These are phyloP conservation scores for Habrosyne pyritoides DNA, from an alignment of 2,888 invertebrate genomes.

Conservation along the genomic window DNA sequence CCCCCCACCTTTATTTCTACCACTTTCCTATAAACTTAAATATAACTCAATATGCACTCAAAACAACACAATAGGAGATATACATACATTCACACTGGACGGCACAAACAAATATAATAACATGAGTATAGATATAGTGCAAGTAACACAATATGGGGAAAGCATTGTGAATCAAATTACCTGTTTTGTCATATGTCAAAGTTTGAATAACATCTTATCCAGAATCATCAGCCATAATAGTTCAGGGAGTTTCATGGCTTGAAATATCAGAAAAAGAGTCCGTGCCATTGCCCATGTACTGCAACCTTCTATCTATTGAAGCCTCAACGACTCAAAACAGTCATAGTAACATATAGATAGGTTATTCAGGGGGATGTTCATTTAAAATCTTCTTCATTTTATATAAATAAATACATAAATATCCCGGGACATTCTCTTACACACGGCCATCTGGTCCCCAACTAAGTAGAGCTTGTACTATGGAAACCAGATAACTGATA, in stretches of 20 bases:
- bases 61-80: constrained; percentile 13
- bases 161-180: background rate
- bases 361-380: too few relatives aligned
- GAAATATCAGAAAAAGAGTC: too few relatives aligned
- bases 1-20: background rate
- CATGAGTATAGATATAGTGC: constrained; percentile 2
- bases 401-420: too few relatives aligned
- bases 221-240: background rate
- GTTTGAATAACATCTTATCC: background rate
- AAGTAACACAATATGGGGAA: background rate
- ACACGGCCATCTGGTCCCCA: too few relatives aligned
- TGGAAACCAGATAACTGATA: too few relatives aligned
- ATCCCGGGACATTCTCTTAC: too few relatives aligned
- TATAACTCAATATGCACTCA: constrained; percentile 9
- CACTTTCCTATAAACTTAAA: background rate
- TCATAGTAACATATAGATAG: too few relatives aligned
- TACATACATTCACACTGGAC: constrained; percentile 5
- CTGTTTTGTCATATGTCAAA: background rate
- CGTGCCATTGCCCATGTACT: too few relatives aligned
- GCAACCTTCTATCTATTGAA: too few relatives aligned
- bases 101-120: constrained; percentile 5
- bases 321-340: too few relatives aligned
- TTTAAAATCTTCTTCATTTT: too few relatives aligned
- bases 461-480: too few relatives aligned
- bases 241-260: background rate